Base-by-base conservation (phyloP, 2,797 vertebrate species). In the Schizothorax lantsangensis region DNA sequence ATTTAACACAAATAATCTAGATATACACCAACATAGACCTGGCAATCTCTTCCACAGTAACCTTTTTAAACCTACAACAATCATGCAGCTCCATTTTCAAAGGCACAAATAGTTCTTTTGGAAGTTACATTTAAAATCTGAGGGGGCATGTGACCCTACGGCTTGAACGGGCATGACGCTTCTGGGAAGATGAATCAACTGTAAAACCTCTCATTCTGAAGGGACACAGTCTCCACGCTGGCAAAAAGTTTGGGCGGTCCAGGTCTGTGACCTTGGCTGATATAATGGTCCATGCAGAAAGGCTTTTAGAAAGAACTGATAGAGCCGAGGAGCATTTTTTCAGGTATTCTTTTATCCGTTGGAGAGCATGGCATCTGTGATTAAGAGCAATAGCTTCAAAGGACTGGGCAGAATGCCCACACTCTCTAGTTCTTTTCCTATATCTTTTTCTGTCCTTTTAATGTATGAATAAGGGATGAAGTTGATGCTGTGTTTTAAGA, bases 341-440 rank as follows among this genome's bases (percentile, higher is more conserved):
- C 75, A 57, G 49, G 49, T 59, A 68, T 36, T 79, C 64, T 57
- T 84, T 79, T 79, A 79, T 85, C 19, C 64, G 21, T 73, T 26
- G 40, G 57, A 81, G 69, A 66, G 54, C n/a, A 14, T 33, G 30
- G 54, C 52, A 74, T 75, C 15, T 66, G 64, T 66, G 84, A 81
- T 81, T 81, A 86, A 81, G 68, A 81, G 57, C 68, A 81, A 72
- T 71, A 36, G 38, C 75, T 57, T 85, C n/a, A 85, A 75, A 86
- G 2, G 30, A 23, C 30, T 12, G 69, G 78, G 68, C 68, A 81
- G 21, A 49, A 49, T 81, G 54, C 68, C 84, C 8, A 79, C 75
- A 79, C 49, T 45, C 38, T 81, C n/a, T 26, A 38, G 49, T 72
- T 71, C 38, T 71, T 36, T 69, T 79, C 4, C 26, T 8, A 59